phyloP scores from a whole-genome alignment of 2,888 invertebrate genomes.

The Hetaerina titia region DNA sequence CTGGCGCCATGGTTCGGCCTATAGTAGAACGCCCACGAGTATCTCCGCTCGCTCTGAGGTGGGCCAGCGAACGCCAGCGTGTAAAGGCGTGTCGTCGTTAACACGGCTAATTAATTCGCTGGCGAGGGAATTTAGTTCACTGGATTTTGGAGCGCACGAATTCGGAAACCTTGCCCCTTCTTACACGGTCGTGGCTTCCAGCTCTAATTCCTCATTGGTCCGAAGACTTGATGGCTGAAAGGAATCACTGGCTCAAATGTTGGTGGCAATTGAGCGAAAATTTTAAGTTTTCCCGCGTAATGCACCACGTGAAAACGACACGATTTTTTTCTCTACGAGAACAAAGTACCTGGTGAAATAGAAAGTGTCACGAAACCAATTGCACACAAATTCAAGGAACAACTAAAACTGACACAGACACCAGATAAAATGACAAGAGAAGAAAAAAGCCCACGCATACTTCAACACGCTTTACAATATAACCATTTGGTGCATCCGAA shows the following conservation, averaged over 20 bases:
- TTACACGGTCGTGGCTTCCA: neutral
- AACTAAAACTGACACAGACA: no score
- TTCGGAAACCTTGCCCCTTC: neutral
- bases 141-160: neutral
- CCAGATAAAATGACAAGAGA: no score
- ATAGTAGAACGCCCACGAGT: neutral
- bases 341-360: no score
- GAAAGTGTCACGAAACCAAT: no score
- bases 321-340: no score
- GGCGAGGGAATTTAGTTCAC: neutral
- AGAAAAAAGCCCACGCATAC: no score
- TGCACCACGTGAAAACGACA: no score
- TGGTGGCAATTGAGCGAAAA: neutral
- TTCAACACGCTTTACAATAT: no score
- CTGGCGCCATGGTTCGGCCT: neutral
- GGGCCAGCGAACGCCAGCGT: neutral
- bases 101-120: slow-evolving; percentile 10
- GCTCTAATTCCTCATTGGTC: neutral
- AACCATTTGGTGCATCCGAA: no score
- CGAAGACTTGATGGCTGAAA: neutral
- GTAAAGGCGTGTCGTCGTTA: neutral
- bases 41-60: neutral
- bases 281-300: no score
- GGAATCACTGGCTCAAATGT: neutral
- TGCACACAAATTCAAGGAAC: no score